Evolutionary conservation across 92 coral and sea anemone species (phyloP).

Genomic region (Porites lobata): DNA sequence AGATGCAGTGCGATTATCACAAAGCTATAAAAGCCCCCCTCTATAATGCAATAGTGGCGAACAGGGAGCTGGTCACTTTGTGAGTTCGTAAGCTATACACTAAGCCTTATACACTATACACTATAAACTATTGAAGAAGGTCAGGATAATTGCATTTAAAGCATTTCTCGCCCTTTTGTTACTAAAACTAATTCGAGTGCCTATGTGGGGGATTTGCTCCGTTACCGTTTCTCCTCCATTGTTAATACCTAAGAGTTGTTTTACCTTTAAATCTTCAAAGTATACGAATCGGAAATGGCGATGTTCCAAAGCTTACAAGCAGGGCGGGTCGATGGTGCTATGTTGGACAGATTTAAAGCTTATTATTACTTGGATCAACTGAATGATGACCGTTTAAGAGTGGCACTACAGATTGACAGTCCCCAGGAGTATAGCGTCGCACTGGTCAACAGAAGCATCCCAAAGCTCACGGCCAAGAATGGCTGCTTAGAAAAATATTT

Average conservation of each 20-base stretch:
- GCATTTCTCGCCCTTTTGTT: too few species aligned
- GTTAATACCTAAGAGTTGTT: too few species aligned
- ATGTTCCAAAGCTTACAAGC: constrained; percentile 71
- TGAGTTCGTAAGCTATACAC: too few species aligned
- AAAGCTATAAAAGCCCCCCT: too few species aligned
- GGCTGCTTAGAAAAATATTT: constrained; percentile 70
- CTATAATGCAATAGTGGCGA: too few species aligned
- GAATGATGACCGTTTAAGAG: constrained; percentile 58
- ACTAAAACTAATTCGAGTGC: too few species aligned
- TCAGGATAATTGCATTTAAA: too few species aligned
- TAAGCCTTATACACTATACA: too few species aligned
- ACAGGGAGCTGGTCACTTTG: too few species aligned
- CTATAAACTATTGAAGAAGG: too few species aligned
- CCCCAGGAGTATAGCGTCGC: constrained; percentile 66
- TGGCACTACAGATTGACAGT: constrained; percentile 49
- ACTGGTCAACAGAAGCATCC: constrained; percentile 46
- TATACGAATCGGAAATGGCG: constrained; percentile 29
- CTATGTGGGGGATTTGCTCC: not conserved
- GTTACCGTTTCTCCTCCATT: not conserved
- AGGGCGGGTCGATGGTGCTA: constrained; percentile 61
- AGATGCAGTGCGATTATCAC: too few species aligned
- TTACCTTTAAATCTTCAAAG: constrained; percentile 17
- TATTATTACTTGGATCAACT: constrained; percentile 69
- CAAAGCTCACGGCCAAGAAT: constrained; percentile 49
- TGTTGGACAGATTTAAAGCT: constrained; percentile 80